These are phyloP conservation scores for Centrocercus urophasianus DNA, from an alignment of 2,113 vertebrate genomes.

Conservation along the genomic window DNA sequence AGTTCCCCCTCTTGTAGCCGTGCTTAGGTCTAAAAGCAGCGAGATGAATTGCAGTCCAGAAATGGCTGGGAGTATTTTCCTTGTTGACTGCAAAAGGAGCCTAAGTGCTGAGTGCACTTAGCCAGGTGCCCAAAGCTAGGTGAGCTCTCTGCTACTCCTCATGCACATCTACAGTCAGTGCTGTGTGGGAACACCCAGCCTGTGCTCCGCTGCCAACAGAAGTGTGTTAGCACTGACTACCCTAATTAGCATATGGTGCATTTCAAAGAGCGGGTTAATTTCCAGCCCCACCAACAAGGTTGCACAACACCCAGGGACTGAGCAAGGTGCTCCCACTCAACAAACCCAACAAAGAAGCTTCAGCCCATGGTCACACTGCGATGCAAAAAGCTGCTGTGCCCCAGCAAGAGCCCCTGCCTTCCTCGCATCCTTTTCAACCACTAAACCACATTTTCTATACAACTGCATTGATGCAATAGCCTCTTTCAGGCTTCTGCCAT, in stretches of 20 bases:
- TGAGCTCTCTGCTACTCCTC: background rate
- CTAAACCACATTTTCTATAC: background rate
- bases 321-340: background rate
- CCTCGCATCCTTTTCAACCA: constrained; percentile 5
- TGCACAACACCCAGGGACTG: background rate
- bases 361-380: background rate
- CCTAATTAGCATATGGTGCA: background rate
- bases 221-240: background rate
- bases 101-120: background rate
- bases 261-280: background rate
- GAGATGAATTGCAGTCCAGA: background rate
- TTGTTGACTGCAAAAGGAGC: background rate
- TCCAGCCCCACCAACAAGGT: accelerated
- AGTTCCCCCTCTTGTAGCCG: background rate
- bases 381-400: background rate
- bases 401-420: background rate
- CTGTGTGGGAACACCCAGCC: background rate
- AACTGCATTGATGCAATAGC: background rate
- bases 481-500: constrained; percentile 37
- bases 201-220: background rate
- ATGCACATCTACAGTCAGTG: accelerated
- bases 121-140: background rate
- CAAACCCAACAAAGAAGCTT: background rate
- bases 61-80: background rate
- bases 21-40: background rate